Base-by-base conservation (phyloP, 2,113 vertebrate genomes). In the Nothocercus julius region DNA sequence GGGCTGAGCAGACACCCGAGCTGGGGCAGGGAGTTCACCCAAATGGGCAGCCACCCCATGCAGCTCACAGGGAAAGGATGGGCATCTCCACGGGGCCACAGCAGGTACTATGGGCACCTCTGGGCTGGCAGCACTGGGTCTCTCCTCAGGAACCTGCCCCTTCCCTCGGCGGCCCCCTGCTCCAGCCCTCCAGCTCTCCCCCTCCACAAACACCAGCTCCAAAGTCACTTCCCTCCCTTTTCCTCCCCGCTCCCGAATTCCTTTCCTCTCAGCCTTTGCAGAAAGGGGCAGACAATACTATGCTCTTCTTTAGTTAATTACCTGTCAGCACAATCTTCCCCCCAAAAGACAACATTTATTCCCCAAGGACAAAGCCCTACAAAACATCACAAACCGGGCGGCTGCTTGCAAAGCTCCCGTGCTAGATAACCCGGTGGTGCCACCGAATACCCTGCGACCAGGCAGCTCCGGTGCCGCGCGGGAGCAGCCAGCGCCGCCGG, bases 361-460 rank as follows among this genome's bases (percentile, higher is more conserved):
- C 34, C 13, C 4, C 34, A 75, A 45, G 34, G 1, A 1, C 30
- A 73, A 84, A 79, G 30, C n/a, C 62, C 40, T 51, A 38, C 11
- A 70, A 44, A 11, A 76, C 13, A 25, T 38, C 69, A 20, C 32
- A 62, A 12, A 27, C 21, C 18, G 58, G 1, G 0, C 51, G 9
- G 21, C 10, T 56, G 32, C 56, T 45, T 36, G 51, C 7, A 1
- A 11, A 47, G n/a, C 27, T 59, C 21, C 47, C 12, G 32, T 36
- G 38, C 14, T 59, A n/a, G 16, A 9, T 12, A 51, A 45, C 16
- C 16, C 19, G 1, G 1, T 47, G 22, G 53, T 42, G 16, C 18
- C 32, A 68, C 34, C 9, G 44, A 9, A 36, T 0, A 0, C 1
- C 13, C 1, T 2, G 3, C 1, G 1, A 28, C 27, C 7, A 27